These are phyloP conservation scores for Oophaga pumilio DNA, from an alignment of 2,113 vertebrate species.

Conservation along the genomic window DNA sequence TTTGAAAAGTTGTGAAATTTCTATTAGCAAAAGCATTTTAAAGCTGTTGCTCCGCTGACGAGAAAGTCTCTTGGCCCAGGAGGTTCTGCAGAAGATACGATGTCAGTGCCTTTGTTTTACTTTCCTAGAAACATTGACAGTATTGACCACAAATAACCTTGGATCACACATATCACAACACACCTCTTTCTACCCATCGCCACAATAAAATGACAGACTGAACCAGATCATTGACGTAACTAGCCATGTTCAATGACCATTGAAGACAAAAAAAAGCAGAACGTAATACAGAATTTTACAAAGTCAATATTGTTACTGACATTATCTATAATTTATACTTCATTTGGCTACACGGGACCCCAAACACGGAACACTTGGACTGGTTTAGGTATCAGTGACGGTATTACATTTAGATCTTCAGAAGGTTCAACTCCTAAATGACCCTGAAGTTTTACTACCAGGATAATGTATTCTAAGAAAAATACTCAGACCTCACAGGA, in stretches of 20 bases:
- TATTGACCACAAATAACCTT: slow-evolving; percentile 37
- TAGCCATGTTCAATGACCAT: neutral
- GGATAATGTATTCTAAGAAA: slow-evolving; percentile 4
- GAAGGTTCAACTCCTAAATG: neutral
- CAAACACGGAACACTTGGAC: slow-evolving; percentile 29
- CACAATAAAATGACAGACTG: slow-evolving; percentile 43
- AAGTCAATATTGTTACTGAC: neutral
- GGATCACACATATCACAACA: slow-evolving; percentile 37
- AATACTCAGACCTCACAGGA: slow-evolving; percentile 13
- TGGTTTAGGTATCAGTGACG: slow-evolving; percentile 19
- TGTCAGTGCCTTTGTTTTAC: slow-evolving; percentile 24
- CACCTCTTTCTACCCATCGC: slow-evolving; percentile 38
- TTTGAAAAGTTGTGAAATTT: neutral
- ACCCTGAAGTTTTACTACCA: neutral
- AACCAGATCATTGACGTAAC: neutral
- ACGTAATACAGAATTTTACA: slow-evolving; percentile 30
- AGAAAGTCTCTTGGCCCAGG: neutral
- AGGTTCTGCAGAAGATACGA: neutral
- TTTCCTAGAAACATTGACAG: slow-evolving; percentile 33
- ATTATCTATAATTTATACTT: slow-evolving; percentile 19
- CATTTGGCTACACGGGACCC: slow-evolving; percentile 49
- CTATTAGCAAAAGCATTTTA: neutral
- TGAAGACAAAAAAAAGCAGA: slow-evolving; percentile 15
- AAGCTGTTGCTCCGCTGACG: neutral
- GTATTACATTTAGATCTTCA: neutral